Evolutionary conservation across 2,797 vertebrate species (phyloP).

Genomic region (Manis javanica): DNA sequence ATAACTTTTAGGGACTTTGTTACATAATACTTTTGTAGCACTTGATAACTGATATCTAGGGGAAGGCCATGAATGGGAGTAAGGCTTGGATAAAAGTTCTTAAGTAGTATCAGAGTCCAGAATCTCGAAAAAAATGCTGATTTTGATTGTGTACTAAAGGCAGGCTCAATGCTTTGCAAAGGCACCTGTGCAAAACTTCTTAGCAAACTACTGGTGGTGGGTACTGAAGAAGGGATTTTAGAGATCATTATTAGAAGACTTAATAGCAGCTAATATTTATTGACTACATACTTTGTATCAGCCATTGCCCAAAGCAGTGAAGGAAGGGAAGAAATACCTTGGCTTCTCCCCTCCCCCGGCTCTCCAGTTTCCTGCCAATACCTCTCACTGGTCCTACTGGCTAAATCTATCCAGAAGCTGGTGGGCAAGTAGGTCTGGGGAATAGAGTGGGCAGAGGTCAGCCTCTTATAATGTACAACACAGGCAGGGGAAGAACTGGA

Average conservation of each 20-base stretch:
- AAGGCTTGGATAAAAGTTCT: neutral
- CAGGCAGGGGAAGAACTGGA: neutral
- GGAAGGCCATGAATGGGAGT: neutral
- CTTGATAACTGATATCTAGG: neutral
- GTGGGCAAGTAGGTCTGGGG: neutral
- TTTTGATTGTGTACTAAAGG: neutral
- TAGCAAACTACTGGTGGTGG: neutral
- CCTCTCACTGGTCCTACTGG: neutral
- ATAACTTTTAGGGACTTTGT: neutral
- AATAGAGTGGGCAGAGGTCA: neutral
- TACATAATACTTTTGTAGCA: neutral
- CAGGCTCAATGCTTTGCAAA: neutral
- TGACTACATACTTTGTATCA: neutral
- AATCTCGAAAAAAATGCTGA: neutral
- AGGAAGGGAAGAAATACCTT: neutral
- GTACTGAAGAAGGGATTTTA: neutral
- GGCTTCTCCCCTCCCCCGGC: neutral
- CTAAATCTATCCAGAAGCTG: slow-evolving; percentile 8
- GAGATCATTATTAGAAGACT: neutral
- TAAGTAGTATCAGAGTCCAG: neutral
- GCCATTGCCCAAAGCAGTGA: neutral
- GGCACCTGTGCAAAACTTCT: neutral
- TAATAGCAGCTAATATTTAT: neutral
- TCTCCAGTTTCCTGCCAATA: neutral
- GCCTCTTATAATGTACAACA: neutral